A percentile compares a stretch with the other conserved stretches of the same genome.
These are phyloP conservation scores for Eupithecia pulchellata DNA, from an alignment of 2,888 invertebrate species.

Conservation along the genomic window DNA sequence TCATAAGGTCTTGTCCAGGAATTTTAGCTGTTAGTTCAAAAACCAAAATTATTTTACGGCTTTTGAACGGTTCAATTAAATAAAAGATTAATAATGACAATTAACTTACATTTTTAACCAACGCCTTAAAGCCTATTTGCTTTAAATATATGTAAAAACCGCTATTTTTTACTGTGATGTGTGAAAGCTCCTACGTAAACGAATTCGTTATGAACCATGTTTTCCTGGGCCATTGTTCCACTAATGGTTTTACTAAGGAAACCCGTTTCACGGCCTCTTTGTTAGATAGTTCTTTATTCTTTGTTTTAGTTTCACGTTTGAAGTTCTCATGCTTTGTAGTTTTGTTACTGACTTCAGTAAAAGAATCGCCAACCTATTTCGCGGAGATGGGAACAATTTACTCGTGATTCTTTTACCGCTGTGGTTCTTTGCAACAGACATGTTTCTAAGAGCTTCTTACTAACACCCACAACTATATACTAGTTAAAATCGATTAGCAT, in stretches of 20 bases:
- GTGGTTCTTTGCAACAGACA: background rate
- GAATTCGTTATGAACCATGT: background rate
- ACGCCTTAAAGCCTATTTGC: too few relatives aligned
- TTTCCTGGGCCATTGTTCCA: background rate
- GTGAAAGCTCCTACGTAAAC: background rate
- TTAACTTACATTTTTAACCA: too few relatives aligned
- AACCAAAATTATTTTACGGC: too few relatives aligned
- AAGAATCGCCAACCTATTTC: slow-evolving; percentile 9
- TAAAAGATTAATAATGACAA: too few relatives aligned
- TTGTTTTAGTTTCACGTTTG: slow-evolving; percentile 17
- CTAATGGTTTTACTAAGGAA: slow-evolving; percentile 11
- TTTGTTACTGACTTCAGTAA: slow-evolving; percentile 1
- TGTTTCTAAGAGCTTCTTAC: background rate
- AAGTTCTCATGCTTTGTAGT: slow-evolving; percentile 12
- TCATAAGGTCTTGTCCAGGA: too few relatives aligned
- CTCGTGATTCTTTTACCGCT: background rate
- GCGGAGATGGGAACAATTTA: background rate
- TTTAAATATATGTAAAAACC: background rate
- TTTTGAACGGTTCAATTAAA: too few relatives aligned
- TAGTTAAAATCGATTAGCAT: too few relatives aligned
- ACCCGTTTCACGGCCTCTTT: background rate
- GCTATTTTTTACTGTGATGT: background rate
- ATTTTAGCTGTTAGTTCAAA: too few relatives aligned
- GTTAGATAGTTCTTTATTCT: slow-evolving; percentile 9
- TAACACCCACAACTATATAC: too few relatives aligned